Conservation (phyloP, 2,113 vertebrate species). For the Periophthalmus modestus region DNA sequence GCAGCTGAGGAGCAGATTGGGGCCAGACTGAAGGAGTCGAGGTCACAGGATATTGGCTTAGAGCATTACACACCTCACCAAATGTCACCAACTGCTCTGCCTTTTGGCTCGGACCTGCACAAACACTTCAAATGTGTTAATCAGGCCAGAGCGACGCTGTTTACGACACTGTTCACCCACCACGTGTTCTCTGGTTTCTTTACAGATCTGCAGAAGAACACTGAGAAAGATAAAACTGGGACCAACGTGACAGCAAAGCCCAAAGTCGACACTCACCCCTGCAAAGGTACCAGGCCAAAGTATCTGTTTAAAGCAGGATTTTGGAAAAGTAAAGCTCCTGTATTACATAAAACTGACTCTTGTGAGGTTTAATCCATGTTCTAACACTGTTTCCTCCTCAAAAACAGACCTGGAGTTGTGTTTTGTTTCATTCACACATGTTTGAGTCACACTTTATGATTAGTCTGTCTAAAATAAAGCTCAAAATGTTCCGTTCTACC, state of each 20-base stretch:
- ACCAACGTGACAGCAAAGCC: not conserved
- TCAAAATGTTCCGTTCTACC: too few relatives aligned
- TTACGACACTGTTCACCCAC: not conserved
- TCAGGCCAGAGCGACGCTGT: slow-evolving; percentile 1
- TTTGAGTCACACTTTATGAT: too few relatives aligned
- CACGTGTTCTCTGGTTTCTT: slow-evolving; percentile 5
- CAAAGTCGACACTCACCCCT: not conserved
- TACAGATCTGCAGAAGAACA: not conserved
- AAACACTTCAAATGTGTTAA: not conserved
- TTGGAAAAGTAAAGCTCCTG: too few relatives aligned
- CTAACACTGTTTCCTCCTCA: too few relatives aligned
- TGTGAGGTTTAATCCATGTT: too few relatives aligned
- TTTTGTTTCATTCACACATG: too few relatives aligned
- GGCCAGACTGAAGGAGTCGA: slow-evolving; percentile 14
- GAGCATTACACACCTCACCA: slow-evolving; percentile 38
- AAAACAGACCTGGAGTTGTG: too few relatives aligned
- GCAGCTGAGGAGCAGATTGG: slow-evolving; percentile 30
- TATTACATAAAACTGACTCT: too few relatives aligned
- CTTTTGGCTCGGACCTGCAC: slow-evolving; percentile 17
- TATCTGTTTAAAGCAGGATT: too few relatives aligned
- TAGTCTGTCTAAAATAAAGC: too few relatives aligned
- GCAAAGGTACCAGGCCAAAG: slow-evolving; percentile 45
- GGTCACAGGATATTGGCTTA: slow-evolving; percentile 9
- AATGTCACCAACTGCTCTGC: slow-evolving; percentile 36
- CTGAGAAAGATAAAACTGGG: not conserved